A percentile compares a stretch with the other conserved stretches of the same genome.
Evolutionary conservation across 2,888 invertebrate species (phyloP).

Genomic region (Oligia fasciuncula): DNA sequence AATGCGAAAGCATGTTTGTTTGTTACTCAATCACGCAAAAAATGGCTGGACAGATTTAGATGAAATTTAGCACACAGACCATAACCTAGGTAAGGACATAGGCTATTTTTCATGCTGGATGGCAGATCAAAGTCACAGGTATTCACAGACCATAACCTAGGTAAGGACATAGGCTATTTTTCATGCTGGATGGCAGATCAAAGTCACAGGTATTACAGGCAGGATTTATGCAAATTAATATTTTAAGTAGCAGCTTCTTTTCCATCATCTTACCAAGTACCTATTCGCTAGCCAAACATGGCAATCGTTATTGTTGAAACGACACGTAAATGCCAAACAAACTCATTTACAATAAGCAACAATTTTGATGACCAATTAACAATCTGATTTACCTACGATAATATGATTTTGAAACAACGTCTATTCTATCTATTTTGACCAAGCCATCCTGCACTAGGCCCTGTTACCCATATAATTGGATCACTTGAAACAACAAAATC

Average conservation of each 20-base stretch:
- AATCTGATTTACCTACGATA: not conserved
- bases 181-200: not conserved
- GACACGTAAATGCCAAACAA: not conserved
- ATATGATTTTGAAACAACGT: not conserved
- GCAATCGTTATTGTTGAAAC: not conserved
- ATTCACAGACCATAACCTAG: not conserved
- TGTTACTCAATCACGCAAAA: not conserved
- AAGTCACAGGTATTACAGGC: too few relatives aligned
- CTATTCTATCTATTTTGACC: not conserved
- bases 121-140: too few relatives aligned
- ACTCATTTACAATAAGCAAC: not conserved
- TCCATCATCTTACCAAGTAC: not conserved
- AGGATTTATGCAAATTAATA: too few relatives aligned
- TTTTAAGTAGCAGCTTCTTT: not conserved
- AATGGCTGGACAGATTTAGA: not conserved
- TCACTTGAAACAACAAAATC: not conserved
- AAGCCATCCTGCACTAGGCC: not conserved
- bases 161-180: not conserved
- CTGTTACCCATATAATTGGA: not conserved
- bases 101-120: not conserved
- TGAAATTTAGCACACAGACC: not conserved
- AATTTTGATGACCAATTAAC: not conserved
- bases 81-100: not conserved
- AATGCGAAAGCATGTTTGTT: not conserved
- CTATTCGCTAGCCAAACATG: not conserved